Evolutionary conservation across 2,888 invertebrate species (phyloP), one percentile per base, ranked within the genome.

Genomic region (Lithophane socia): DNA sequence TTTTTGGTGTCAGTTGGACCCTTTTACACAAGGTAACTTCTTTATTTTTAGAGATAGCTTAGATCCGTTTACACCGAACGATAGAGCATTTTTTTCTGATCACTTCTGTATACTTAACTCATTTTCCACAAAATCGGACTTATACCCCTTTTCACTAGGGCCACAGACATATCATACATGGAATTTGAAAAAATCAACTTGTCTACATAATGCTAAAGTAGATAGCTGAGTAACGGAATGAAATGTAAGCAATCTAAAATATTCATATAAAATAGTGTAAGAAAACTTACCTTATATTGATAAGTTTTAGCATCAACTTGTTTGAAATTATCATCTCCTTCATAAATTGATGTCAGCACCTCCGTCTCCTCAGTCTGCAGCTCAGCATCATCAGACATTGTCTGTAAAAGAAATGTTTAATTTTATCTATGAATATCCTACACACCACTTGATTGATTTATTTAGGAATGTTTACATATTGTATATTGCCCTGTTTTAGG

Each of bases 331-430:
- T 97, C 97, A 94, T 99, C 99, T 29, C 99, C 99, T 90, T 99
- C 99, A 94, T 99, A 99, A 90, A 99, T 99, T 7, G 99, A 99
- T 86, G 97, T 97, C 77, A 99, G 95, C 0, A 99, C 99, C 96
- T 99, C 99, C 72, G 98, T 97, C 95, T 99, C 99, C 91, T 99
- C 99, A 70, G 97, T 97, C 92, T 99, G 99, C 77, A 98, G 97
- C 92, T 98, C 98, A 63, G 95, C 95, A 89, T 96, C 96, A 86
- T 96, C 95, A 82, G 95, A 95, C 96, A 96, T 96, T 83, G 29
- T 84, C 86, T 82, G 56, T 12, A 79, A 84, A 18, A 54, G 0
- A 42, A 52, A 9, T 58, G 5, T 42, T 61, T 64, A n/a, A 42
- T 47, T 75, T 24, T 1, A n/a, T 47, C 12, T 12, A 24, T 77